Conservation (phyloP, 2,797 vertebrate species). For the Mormyrops attenuatus region DNA sequence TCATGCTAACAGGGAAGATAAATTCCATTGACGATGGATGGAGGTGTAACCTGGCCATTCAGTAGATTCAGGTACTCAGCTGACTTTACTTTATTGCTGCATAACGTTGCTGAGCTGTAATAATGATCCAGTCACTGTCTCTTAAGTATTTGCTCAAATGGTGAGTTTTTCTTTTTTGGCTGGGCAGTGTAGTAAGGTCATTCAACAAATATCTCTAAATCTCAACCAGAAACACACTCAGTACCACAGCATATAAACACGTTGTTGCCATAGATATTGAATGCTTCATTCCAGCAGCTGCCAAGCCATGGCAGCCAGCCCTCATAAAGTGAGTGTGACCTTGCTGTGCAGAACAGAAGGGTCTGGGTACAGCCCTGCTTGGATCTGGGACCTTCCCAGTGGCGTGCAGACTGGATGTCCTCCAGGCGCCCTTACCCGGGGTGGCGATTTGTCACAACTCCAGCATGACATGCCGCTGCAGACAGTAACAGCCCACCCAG, state of each 20-base stretch:
- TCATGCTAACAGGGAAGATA: neutral
- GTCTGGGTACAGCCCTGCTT: neutral
- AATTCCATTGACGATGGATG: neutral
- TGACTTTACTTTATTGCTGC: neutral
- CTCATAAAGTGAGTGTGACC: neutral
- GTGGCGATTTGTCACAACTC: neutral
- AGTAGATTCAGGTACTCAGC: neutral
- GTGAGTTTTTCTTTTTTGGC: neutral
- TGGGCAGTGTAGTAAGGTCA: neutral
- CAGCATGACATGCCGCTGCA: neutral
- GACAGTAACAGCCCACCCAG: neutral
- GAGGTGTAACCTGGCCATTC: neutral
- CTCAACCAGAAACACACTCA: neutral
- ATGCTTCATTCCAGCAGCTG: neutral
- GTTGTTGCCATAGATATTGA: neutral
- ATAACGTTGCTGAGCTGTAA: neutral
- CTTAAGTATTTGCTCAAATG: neutral
- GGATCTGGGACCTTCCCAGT: neutral
- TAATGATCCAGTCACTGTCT: neutral
- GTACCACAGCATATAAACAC: neutral
- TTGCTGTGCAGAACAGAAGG: slow-evolving; percentile 2
- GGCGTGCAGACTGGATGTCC: neutral
- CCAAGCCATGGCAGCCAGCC: neutral
- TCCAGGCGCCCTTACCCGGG: neutral
- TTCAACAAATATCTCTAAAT: neutral